Percentiles rank a stretch among this genome's conserved stretches.
These are phyloP conservation scores for Platerodrilus igneus DNA, from an alignment of 2,888 invertebrate species.

Conservation along the genomic window DNA sequence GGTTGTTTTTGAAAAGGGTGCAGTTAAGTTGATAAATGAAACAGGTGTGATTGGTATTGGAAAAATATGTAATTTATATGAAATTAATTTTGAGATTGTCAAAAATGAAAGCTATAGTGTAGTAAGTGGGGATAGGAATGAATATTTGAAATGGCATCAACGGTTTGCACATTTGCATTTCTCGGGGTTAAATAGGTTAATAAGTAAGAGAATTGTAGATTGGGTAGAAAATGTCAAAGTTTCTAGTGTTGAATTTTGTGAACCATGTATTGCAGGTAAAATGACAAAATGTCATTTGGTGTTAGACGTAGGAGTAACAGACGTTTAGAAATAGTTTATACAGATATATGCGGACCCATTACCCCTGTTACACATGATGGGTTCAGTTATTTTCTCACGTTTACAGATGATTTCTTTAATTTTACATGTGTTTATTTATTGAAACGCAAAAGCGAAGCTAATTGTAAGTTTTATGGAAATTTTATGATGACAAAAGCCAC, in stretches of 20 bases:
- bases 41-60: not conserved
- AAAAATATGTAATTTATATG: not conserved
- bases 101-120: slow-evolving; percentile 1
- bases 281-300: not conserved
- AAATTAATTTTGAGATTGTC: slow-evolving; percentile 2
- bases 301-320: not conserved
- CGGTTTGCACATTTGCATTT: slow-evolving; percentile 3
- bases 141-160: not conserved
- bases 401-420: slow-evolving; percentile 1
- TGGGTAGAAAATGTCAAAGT: slow-evolving; percentile 2
- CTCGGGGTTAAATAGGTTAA: slow-evolving; percentile 1
- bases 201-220: not conserved
- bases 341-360: slow-evolving; percentile 3
- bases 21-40: too few species aligned
- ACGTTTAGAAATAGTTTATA: slow-evolving; percentile 1
- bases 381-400: not conserved
- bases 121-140: not conserved
- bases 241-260: slow-evolving; percentile 2
- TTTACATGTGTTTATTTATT: not conserved
- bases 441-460: slow-evolving; percentile 2
- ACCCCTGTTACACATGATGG: not conserved
- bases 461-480: not conserved
- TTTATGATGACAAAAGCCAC: slow-evolving; percentile 1
- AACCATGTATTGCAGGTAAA: slow-evolving; percentile 3
- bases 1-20: too few species aligned